Evolutionary conservation across 2,113 vertebrate species (phyloP).

Genomic region (Phrynocephalus versicolor): DNA sequence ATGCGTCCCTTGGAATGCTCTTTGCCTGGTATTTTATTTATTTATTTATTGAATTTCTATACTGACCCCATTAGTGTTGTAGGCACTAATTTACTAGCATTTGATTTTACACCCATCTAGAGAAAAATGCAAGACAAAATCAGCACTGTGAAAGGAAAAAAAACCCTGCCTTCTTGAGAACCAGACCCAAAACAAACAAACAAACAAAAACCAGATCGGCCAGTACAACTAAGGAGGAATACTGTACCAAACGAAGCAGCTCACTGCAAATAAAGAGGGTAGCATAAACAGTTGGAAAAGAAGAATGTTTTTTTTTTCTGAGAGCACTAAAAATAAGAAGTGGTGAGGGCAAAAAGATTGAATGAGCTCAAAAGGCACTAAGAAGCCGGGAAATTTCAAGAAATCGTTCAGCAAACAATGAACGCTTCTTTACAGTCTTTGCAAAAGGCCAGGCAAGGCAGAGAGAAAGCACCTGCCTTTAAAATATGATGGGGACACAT

Average conservation of each 20-base stretch:
- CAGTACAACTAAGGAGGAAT: background rate
- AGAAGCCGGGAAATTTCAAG: constrained; percentile 55
- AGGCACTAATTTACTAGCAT: too few relatives aligned
- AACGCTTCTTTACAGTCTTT: constrained; percentile 52
- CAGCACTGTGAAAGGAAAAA: background rate
- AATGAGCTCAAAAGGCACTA: constrained; percentile 41
- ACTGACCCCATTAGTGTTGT: too few relatives aligned
- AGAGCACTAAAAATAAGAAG: constrained; percentile 44
- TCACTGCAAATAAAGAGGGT: background rate
- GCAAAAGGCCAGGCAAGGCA: constrained; percentile 47
- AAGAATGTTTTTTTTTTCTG: background rate
- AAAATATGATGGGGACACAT: constrained; percentile 55
- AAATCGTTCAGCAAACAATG: constrained; percentile 62
- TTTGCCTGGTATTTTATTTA: background rate
- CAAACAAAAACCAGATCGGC: background rate
- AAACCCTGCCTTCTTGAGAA: background rate
- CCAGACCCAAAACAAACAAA: background rate
- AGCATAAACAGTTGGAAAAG: constrained; percentile 49
- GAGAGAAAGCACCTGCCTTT: constrained; percentile 46
- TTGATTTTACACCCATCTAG: too few relatives aligned
- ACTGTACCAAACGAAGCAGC: background rate
- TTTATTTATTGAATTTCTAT: too few relatives aligned
- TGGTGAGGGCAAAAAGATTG: constrained; percentile 21
- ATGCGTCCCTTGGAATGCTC: background rate
- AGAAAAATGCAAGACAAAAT: background rate